Percentiles rank a stretch among this genome's conserved stretches.
Evolutionary conservation across 2,888 invertebrate genomes (phyloP).

Genomic region (Zelleria hepariella): DNA sequence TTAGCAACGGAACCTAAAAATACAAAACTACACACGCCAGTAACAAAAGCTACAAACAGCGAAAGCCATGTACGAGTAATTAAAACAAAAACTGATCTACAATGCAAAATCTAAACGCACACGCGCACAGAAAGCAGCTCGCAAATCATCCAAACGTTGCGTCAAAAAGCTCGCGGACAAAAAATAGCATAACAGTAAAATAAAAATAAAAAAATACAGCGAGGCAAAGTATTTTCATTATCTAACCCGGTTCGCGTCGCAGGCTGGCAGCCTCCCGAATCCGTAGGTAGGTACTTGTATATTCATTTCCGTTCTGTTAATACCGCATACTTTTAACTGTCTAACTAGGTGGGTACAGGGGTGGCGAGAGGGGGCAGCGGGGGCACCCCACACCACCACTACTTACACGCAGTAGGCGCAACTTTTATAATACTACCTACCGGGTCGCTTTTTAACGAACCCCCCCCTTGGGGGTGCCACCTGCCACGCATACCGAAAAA

Average conservation of each 20-base stretch:
- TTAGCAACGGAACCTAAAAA: no score
- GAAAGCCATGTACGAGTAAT: neutral
- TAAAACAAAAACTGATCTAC: neutral
- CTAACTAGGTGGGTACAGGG: conserved; percentile 59
- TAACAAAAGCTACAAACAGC: neutral
- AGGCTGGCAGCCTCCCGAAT: conserved; percentile 54
- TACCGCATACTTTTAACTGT: conserved; percentile 73
- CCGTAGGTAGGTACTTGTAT: conserved; percentile 62
- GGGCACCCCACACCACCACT: conserved; percentile 45
- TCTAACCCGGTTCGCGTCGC: conserved; percentile 55
- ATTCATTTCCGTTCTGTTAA: conserved; percentile 73
- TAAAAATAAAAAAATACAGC: conserved; percentile 39
- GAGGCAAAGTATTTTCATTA: conserved; percentile 64
- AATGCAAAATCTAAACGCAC: neutral
- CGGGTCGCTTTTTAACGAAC: conserved; percentile 68
- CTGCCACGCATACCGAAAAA: conserved; percentile 71
- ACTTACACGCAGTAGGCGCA: conserved; percentile 72
- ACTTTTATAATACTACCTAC: conserved; percentile 73
- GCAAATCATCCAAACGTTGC: neutral
- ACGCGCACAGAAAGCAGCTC: neutral
- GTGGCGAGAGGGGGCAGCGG: conserved; percentile 17
- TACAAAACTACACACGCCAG: no score
- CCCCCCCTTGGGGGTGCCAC: conserved; percentile 55
- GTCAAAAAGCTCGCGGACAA: neutral
- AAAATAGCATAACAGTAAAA: conserved; percentile 16